Conservation (phyloP, 1,140 invertebrate species). For the Macrobrachium nipponense region DNA sequence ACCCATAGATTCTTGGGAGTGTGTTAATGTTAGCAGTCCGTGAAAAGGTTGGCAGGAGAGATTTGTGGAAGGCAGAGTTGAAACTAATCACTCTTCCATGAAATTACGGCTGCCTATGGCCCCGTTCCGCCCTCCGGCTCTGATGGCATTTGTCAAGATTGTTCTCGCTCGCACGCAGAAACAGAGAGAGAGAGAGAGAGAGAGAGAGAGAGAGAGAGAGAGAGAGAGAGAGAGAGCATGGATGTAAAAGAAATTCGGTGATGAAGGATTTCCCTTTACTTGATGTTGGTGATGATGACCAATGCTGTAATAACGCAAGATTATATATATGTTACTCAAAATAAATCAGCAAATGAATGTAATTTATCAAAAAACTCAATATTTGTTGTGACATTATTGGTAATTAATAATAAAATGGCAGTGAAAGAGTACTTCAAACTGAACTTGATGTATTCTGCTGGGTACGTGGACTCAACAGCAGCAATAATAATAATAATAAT, state of each 20-base stretch:
- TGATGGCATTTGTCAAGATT: slow-evolving; percentile 38
- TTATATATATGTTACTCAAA: no score
- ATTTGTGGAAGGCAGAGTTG: slow-evolving; percentile 29
- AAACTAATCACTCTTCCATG: slow-evolving; percentile 47
- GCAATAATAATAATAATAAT: no score
- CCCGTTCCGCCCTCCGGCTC: slow-evolving; percentile 17
- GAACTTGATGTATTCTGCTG: no score
- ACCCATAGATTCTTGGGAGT: neutral
- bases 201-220: slow-evolving; percentile 22
- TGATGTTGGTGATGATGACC: no score
- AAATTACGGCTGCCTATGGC: slow-evolving; percentile 40
- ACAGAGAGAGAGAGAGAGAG: slow-evolving; percentile 21
- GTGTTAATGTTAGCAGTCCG: slow-evolving; percentile 19
- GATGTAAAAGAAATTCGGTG: neutral
- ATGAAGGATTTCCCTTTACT: neutral
- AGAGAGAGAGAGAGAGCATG: slow-evolving; percentile 6
- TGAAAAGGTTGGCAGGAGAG: slow-evolving; percentile 38
- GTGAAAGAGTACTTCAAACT: no score
- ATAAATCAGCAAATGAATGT: no score
- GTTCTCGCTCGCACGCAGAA: neutral
- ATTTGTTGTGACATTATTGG: no score
- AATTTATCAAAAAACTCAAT: no score
- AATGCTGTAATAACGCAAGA: no score
- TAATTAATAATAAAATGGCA: no score
- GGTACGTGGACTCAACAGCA: no score